A percentile compares a stretch with the other conserved stretches of the same genome.
phyloP scores from a whole-genome alignment of 2,888 invertebrate species.

The Clistopyga incitator region DNA sequence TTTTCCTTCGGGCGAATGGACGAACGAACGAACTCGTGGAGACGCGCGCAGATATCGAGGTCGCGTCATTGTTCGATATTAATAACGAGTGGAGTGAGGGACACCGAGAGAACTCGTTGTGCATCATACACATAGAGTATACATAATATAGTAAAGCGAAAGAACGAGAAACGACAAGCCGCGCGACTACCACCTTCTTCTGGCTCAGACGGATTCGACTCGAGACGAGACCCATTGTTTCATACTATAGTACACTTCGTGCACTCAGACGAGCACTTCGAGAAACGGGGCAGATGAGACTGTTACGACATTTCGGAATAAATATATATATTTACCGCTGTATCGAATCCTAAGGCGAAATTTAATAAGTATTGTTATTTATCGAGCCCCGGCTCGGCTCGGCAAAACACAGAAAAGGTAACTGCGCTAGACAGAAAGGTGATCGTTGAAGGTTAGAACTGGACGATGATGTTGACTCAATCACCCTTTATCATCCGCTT shows the following conservation, averaged over 20 bases:
- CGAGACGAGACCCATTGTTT: conserved; percentile 25
- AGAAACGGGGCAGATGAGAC: not conserved
- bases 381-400: not conserved
- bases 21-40: conserved; percentile 15
- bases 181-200: conserved; percentile 3
- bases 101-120: conserved; percentile 21
- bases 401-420: not conserved
- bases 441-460: not conserved
- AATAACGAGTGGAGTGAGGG: conserved; percentile 47
- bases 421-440: not conserved
- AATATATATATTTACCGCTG: not conserved
- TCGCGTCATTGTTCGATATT: conserved; percentile 59
- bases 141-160: not conserved
- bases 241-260: conserved; percentile 18
- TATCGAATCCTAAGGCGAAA: not conserved
- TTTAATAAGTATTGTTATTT: conserved; percentile 3
- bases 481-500: not conserved
- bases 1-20: conserved; percentile 25
- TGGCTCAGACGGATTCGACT: conserved; percentile 25
- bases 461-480: not conserved
- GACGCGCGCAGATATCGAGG: conserved; percentile 38
- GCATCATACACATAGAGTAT: conserved; percentile 12
- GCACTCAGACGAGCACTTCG: conserved; percentile 30
- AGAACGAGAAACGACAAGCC: conserved; percentile 17
- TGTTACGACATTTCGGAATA: conserved; percentile 18